Base-by-base conservation (phyloP, 2,888 invertebrate genomes). In the Yponomeuta evonymella region DNA sequence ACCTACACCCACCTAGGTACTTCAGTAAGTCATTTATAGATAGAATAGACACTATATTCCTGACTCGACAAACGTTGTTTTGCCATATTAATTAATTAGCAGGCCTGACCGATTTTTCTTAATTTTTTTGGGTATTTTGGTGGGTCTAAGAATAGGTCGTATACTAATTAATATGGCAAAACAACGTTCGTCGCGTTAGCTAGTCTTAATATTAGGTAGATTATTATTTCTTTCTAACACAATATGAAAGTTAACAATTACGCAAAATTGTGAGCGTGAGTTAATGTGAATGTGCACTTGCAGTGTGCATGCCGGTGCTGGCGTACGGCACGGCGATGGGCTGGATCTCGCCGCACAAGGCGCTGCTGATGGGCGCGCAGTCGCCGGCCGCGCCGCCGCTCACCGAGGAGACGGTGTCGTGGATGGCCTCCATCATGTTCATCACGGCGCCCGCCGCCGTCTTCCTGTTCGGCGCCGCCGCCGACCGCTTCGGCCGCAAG, bases 361-460 rank as follows among this genome's bases (percentile, higher is more conserved):
- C 86, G 0, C 79, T 92, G 0, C 86, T 94, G 5, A 89, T 92
- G 84, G 87, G 93, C 0, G 80, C 83, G 1, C 70, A 75, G 0
- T 85, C 92, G 0, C 93, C 93, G 0, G 83, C 93, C 0, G 78
- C 77, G 80, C 88, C 0, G 87, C 86, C 89, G 0, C 75, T 93
- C 1, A 80, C 88, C 0, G 87, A 91, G 73, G 89, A 90, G 72
- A 88, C 92, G 48, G 85, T 93, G 0, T 93, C 94, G 0, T 93
- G 94, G 93, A 88, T 94, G 83, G 94, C 93, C 0, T 93, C 94
- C 2, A 86, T 94, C 70, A 91, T 94, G 84, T 93, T 93, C 74
- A 87, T 94, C 62, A 93, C 93, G 66, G 94, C 93, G 0, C 89
- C 94, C 0, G 81, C 92, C 11, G 93, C 94, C 0, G 93, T 93